Percentiles rank a stretch among this genome's conserved stretches.
Conservation (phyloP, 2,797 vertebrate genomes). For the Sebastes goodei region DNA sequence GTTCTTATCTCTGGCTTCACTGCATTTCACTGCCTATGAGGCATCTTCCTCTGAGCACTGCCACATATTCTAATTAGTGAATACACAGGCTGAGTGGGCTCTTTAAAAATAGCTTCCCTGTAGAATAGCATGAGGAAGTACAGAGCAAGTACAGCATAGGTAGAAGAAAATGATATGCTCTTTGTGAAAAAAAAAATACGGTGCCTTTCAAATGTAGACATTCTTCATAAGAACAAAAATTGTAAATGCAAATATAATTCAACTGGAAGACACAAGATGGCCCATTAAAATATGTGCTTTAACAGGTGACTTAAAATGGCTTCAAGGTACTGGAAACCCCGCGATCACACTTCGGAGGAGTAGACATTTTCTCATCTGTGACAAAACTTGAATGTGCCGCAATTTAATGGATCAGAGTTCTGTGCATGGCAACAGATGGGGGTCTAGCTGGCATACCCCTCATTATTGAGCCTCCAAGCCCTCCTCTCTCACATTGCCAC, state of each 20-base stretch:
- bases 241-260: constrained; percentile 10
- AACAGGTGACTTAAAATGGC: constrained; percentile 39
- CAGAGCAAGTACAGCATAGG: constrained; percentile 23
- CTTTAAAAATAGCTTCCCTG: constrained; percentile 59
- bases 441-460: constrained; percentile 78
- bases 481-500: constrained; percentile 76
- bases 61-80: constrained; percentile 63
- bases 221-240: constrained; percentile 9
- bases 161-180: background rate
- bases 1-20: constrained; percentile 31
- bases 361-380: constrained; percentile 59
- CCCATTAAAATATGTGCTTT: constrained; percentile 16
- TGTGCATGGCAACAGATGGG: constrained; percentile 81
- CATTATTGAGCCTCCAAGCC: constrained; percentile 79
- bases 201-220: background rate
- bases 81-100: constrained; percentile 42
- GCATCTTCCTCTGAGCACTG: constrained; percentile 47
- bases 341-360: constrained; percentile 24
- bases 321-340: constrained; percentile 28
- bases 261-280: background rate
- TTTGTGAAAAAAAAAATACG: background rate
- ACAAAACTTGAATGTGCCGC: constrained; percentile 70
- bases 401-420: constrained; percentile 81
- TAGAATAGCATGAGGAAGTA: constrained; percentile 29
- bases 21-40: constrained; percentile 37